A percentile compares a stretch with the other conserved stretches of the same genome.
Evolutionary conservation across 2,888 invertebrate species (phyloP).

Genomic region (Philhelius pedissequus): DNA sequence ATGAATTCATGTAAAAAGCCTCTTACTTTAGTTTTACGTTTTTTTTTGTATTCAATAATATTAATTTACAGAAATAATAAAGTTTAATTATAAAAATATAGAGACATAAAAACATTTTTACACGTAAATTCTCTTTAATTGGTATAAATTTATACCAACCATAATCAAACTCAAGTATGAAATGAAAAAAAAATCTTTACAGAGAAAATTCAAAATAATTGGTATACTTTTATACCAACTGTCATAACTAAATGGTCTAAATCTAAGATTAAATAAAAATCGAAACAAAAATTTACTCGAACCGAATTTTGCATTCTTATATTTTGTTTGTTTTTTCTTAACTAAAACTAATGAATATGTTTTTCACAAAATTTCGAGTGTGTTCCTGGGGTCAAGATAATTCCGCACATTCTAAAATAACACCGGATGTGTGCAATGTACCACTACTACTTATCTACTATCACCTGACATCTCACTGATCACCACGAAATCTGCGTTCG

Average conservation of each 20-base stretch:
- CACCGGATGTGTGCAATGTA: conserved; percentile 44
- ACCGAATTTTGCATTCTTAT: not conserved
- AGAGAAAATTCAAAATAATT: not conserved
- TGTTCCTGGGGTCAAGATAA: conserved; percentile 43
- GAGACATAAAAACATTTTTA: conserved; percentile 25
- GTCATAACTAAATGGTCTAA: conserved; percentile 27
- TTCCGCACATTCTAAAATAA: conserved; percentile 25
- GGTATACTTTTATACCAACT: conserved; percentile 15
- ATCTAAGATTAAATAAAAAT: conserved; percentile 27
- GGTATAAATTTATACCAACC: conserved; percentile 24
- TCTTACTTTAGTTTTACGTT: conserved; percentile 55
- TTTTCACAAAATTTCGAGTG: conserved; percentile 58
- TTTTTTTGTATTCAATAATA: conserved; percentile 13
- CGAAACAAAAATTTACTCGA: conserved; percentile 28
- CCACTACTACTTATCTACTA: conserved; percentile 52
- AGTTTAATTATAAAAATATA: not conserved
- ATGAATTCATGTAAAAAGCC: conserved; percentile 68
- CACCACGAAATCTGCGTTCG: conserved; percentile 70
- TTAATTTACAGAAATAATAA: conserved; percentile 54
- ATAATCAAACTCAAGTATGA: not conserved
- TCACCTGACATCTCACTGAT: conserved; percentile 64
- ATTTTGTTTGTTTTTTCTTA: conserved; percentile 1
- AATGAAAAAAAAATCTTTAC: conserved; percentile 11
- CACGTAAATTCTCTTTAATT: not conserved
- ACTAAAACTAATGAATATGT: conserved; percentile 68